Base-by-base conservation (phyloP, 2,888 invertebrate species). In the Proisotoma minuta region DNA sequence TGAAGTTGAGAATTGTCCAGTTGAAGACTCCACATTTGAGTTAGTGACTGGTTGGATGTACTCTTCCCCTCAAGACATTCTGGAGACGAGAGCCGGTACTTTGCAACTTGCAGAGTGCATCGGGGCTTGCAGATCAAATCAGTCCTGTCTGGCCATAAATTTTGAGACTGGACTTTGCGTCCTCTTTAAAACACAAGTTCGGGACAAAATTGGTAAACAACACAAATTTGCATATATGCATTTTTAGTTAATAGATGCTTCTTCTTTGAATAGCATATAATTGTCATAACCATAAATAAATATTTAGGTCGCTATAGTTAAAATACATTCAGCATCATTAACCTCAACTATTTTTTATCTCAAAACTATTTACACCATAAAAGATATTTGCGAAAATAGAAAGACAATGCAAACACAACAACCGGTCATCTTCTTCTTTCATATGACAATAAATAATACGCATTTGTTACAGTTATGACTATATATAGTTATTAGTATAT, bases 1-100 rank as follows among this genome's bases (percentile, higher is more conserved):
- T 56, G 81, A 89, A 83, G 83, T 69, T n/a, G 58, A 63, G 18
- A 66, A 72, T 48, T 75, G 75, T 60, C 71, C 75, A 1, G 62
- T 63, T 10, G 73, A 74, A 23, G 75, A 74, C 59, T 66, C 75
- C 18, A 75, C 75, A n/a, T 77, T 77, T 68, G 77, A 77, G 65
- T 71, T 77, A 43, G 73, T 77, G 48, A 77, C 77, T 3, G 77
- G 77, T n/a, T 76, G 75, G 71, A 76, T 77, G 67, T 77, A 75
- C 64, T 75, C 75, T 58, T 72, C 76, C 20, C 76, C 77, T 58
- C 78, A 79, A 66, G 83, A 77, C 75, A 82, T 77, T 73, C 81
- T 78, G 47, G 77, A 77, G 62, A 76, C 77, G 34, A 74, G 75
- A 64, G 74, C 76, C 20, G 78, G 78, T 29, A 76, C 77, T 4